phyloP scores from a whole-genome alignment of 1,140 invertebrate species.

The Phymorhynchus buccinoides region DNA sequence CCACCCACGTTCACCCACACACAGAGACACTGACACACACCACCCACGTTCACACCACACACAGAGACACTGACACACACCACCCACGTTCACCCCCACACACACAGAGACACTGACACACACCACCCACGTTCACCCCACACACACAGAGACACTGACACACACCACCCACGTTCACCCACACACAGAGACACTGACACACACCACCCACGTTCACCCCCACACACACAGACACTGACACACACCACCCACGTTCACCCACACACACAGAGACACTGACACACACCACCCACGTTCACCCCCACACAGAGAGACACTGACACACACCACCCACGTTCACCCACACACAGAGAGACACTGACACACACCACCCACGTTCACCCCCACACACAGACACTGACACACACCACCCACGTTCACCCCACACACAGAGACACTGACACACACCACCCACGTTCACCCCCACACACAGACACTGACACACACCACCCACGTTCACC shows the following conservation, averaged over 20 bases:
- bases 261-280: conserved; percentile 3
- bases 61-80: neutral
- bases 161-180: neutral
- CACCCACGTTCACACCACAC: too few species aligned
- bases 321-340: neutral
- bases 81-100: neutral
- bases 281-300: neutral
- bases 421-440: neutral
- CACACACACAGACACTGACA: neutral
- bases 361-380: neutral
- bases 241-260: neutral
- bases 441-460: neutral
- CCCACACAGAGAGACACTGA: neutral
- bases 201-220: neutral
- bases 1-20: too few species aligned
- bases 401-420: neutral
- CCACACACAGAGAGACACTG: neutral
- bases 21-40: too few species aligned
- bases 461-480: neutral
- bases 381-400: neutral
- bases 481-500: neutral
- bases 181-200: neutral
- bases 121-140: neutral
- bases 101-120: neutral
- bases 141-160: too few species aligned